These are phyloP conservation scores for Tholera decimalis DNA, from an alignment of 2,888 invertebrate genomes.

Conservation along the genomic window DNA sequence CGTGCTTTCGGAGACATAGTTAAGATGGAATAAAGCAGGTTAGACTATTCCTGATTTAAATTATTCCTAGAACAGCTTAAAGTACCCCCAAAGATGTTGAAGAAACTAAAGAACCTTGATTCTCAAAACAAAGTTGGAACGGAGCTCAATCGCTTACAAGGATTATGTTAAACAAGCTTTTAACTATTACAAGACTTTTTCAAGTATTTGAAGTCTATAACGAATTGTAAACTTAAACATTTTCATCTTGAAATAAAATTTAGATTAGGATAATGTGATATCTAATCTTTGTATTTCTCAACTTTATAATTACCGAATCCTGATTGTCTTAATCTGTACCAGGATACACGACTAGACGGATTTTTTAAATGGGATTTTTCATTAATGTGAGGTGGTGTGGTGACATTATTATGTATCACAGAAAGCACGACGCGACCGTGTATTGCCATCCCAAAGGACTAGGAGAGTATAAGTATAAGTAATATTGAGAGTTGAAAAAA, in stretches of 20 bases:
- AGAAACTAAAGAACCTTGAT: conserved; percentile 11
- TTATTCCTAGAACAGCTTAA: neutral
- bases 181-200: conserved; percentile 14
- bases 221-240: conserved; percentile 11
- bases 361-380: too few relatives aligned
- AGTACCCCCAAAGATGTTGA: conserved; percentile 3
- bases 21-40: neutral
- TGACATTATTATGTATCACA: too few relatives aligned
- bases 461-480: too few relatives aligned
- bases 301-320: neutral
- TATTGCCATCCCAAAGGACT: too few relatives aligned
- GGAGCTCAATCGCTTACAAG: conserved; percentile 15
- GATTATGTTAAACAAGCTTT: conserved; percentile 25
- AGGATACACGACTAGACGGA: neutral
- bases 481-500: too few relatives aligned
- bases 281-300: neutral
- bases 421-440: too few relatives aligned
- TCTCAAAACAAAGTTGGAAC: conserved; percentile 8
- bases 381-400: too few relatives aligned
- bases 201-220: conserved; percentile 20
- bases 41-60: neutral
- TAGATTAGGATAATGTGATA: neutral
- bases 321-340: neutral
- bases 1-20: neutral
- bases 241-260: conserved; percentile 6